phyloP scores from a whole-genome alignment of 2,797 vertebrate species.

The Enteromius unitaeniatus region DNA sequence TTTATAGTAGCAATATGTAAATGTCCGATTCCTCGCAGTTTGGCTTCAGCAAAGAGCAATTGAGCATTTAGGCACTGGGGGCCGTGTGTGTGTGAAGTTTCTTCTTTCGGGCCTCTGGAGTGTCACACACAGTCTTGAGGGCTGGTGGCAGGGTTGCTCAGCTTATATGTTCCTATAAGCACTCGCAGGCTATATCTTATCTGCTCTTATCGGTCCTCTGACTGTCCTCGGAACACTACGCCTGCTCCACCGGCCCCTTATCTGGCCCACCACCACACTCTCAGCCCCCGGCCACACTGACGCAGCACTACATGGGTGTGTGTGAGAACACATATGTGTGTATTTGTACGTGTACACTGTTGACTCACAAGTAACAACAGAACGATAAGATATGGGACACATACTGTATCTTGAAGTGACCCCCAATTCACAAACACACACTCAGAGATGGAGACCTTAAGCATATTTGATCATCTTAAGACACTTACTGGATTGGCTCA shows the following conservation, averaged over 20 bases:
- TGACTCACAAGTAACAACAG: slow-evolving; percentile 59
- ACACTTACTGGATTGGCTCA: neutral
- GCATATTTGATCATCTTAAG: slow-evolving; percentile 9
- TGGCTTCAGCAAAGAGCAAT: slow-evolving; percentile 68
- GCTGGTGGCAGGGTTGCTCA: slow-evolving; percentile 40
- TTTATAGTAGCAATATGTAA: slow-evolving; percentile 82
- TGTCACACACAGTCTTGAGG: slow-evolving; percentile 54
- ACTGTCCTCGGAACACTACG: slow-evolving; percentile 76
- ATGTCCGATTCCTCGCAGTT: slow-evolving; percentile 76
- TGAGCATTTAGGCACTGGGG: slow-evolving; percentile 30
- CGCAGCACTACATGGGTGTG: slow-evolving; percentile 55
- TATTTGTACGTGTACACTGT: slow-evolving; percentile 60
- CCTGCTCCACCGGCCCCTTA: slow-evolving; percentile 69
- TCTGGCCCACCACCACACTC: slow-evolving; percentile 60
- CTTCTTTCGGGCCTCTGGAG: slow-evolving; percentile 35
- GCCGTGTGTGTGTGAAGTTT: slow-evolving; percentile 19
- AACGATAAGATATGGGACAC: slow-evolving; percentile 59
- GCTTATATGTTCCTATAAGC: slow-evolving; percentile 67
- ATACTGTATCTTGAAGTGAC: slow-evolving; percentile 53
- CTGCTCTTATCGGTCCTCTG: slow-evolving; percentile 77
- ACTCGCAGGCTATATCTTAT: slow-evolving; percentile 77
- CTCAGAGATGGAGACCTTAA: slow-evolving; percentile 22
- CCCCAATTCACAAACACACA: slow-evolving; percentile 23
- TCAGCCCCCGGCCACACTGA: slow-evolving; percentile 61
- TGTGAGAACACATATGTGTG: slow-evolving; percentile 66